Percentiles rank a stretch among this genome's conserved stretches.
Conservation (phyloP, 2,797 vertebrate species). For the Micrastur ruficollis region DNA sequence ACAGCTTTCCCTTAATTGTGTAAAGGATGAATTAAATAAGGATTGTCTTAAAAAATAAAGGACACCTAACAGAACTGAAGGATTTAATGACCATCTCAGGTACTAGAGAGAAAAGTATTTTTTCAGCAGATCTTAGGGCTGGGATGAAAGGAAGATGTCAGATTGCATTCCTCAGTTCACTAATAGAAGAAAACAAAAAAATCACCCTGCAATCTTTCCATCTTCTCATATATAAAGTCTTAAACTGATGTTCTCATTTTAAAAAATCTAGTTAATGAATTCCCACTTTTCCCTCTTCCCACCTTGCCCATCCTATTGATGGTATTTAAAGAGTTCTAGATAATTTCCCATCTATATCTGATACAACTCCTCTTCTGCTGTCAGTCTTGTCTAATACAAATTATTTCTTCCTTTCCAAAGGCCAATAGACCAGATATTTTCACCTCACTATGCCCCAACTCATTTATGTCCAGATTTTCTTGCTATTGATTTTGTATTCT, state of each 20-base stretch:
- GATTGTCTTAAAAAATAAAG: background rate
- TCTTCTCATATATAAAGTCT: background rate
- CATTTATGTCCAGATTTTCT: background rate
- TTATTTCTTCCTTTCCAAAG: background rate
- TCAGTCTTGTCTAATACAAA: background rate
- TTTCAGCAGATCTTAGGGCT: background rate
- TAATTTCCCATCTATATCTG: background rate
- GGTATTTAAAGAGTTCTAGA: background rate
- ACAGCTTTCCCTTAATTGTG: background rate
- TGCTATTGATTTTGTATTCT: background rate
- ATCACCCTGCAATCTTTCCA: background rate
- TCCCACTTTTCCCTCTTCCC: background rate
- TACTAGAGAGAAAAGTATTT: background rate
- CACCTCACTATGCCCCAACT: background rate
- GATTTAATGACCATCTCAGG: accelerated
- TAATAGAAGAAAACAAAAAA: background rate
- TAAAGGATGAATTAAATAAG: background rate
- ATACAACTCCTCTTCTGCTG: background rate
- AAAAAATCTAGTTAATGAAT: background rate
- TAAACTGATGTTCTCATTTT: background rate
- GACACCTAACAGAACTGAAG: background rate
- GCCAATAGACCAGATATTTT: background rate
- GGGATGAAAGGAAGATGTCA: background rate
- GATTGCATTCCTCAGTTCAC: background rate
- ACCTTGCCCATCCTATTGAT: background rate